Percentiles rank a stretch among this genome's conserved stretches.
Evolutionary conservation across 2,797 vertebrate genomes (phyloP).

Genomic region (Spinus pinus): DNA sequence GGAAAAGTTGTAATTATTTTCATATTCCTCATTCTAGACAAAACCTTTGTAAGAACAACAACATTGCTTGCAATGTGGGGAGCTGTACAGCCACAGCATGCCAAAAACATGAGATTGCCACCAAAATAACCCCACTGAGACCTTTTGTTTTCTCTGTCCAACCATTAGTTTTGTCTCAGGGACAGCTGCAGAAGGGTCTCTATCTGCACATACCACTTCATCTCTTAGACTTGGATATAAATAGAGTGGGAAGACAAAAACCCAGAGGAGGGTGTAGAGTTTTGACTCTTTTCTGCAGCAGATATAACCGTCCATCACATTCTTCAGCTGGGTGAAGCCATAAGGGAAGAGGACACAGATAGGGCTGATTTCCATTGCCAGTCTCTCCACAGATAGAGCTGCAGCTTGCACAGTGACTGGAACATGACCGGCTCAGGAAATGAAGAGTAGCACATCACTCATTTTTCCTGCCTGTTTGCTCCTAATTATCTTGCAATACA

Average conservation of each 20-base stretch:
- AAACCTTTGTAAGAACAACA: background rate
- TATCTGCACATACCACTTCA: background rate
- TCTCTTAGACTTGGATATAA: background rate
- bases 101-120: background rate
- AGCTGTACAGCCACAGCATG: background rate
- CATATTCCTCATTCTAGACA: background rate
- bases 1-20: background rate
- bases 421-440: slow-evolving; percentile 4
- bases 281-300: background rate
- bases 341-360: background rate
- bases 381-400: background rate
- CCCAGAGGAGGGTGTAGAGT: background rate
- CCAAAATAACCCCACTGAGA: background rate
- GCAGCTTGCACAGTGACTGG: background rate
- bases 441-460: slow-evolving; percentile 12
- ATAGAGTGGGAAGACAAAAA: background rate
- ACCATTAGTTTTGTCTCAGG: background rate
- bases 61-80: background rate
- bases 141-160: background rate
- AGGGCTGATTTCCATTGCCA: background rate
- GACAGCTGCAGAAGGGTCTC: slow-evolving; percentile 13
- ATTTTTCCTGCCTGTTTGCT: slow-evolving; percentile 39
- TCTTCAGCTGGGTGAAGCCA: background rate
- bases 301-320: background rate
- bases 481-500: slow-evolving; percentile 41